Evolutionary conservation across 1,140 invertebrate genomes (phyloP).

Genomic region (Littorina saxatilis): DNA sequence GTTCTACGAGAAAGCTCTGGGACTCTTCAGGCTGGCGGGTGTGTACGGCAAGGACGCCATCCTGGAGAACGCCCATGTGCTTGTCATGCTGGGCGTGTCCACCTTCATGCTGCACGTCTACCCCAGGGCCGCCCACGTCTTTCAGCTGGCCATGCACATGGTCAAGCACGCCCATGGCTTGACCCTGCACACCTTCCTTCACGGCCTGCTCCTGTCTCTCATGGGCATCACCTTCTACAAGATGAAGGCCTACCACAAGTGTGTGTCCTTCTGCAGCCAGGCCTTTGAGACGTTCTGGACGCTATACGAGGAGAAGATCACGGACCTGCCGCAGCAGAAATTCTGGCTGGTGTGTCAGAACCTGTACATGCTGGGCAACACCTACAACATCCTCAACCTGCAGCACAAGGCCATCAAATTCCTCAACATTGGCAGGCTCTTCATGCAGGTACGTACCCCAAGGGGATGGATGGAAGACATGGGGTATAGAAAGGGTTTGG

Average conservation of each 20-base stretch:
- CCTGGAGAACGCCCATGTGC: slow-evolving; percentile 69
- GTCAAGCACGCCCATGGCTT: slow-evolving; percentile 62
- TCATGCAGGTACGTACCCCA: slow-evolving; percentile 53
- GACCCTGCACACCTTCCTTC: slow-evolving; percentile 61
- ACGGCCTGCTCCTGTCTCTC: slow-evolving; percentile 69
- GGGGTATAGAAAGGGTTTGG: too few relatives aligned
- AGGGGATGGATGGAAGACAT: too few relatives aligned
- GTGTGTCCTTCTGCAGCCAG: slow-evolving; percentile 70
- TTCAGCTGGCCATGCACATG: slow-evolving; percentile 69
- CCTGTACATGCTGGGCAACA: slow-evolving; percentile 71
- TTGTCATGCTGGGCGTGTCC: slow-evolving; percentile 72
- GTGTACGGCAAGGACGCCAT: slow-evolving; percentile 64
- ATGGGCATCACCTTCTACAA: slow-evolving; percentile 71
- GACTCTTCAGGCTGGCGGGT: slow-evolving; percentile 59
- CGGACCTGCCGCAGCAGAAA: slow-evolving; percentile 62
- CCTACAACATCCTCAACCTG: slow-evolving; percentile 68
- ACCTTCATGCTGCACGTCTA: slow-evolving; percentile 73
- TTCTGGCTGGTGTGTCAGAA: slow-evolving; percentile 73
- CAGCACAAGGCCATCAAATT: slow-evolving; percentile 71
- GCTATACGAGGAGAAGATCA: slow-evolving; percentile 64
- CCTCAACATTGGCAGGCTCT: slow-evolving; percentile 62
- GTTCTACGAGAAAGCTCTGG: slow-evolving; percentile 67
- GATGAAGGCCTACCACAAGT: slow-evolving; percentile 72
- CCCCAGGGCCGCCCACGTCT: slow-evolving; percentile 66
- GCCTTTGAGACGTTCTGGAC: slow-evolving; percentile 70